Evolutionary conservation across 2,797 vertebrate genomes (phyloP).

Genomic region (Vespertilio murinus): DNA sequence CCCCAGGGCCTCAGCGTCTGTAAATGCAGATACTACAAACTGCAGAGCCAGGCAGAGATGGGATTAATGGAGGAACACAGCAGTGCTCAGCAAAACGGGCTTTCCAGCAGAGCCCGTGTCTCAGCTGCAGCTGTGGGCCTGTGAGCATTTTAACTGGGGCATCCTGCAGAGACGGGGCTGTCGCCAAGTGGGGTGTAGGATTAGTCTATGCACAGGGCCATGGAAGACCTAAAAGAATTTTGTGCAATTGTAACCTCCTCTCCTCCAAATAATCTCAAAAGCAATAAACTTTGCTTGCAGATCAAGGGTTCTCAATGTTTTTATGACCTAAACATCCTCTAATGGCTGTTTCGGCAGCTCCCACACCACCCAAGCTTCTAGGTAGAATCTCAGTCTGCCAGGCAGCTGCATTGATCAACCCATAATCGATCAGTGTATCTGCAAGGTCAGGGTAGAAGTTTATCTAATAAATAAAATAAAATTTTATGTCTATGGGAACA

Average conservation of each 20-base stretch:
- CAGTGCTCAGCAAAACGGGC: accelerated
- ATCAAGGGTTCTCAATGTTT: not conserved
- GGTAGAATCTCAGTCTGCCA: not conserved
- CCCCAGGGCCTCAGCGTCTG: not conserved
- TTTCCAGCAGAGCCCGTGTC: not conserved
- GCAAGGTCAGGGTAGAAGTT: not conserved
- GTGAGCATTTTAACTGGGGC: accelerated
- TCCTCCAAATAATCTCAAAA: not conserved
- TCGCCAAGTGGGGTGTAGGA: accelerated
- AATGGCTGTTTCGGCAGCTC: not conserved
- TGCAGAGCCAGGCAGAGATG: not conserved
- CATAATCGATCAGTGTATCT: accelerated
- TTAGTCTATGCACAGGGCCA: not conserved
- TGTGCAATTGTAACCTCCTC: not conserved
- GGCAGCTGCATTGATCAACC: not conserved
- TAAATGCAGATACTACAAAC: not conserved
- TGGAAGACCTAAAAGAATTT: not conserved
- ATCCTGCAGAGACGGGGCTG: not conserved
- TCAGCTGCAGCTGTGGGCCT: not conserved
- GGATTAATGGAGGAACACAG: accelerated
- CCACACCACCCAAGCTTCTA: accelerated
- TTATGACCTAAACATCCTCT: not conserved
- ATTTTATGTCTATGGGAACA: not conserved
- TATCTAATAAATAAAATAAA: not conserved
- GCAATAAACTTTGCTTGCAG: not conserved